phyloP scores from a whole-genome alignment of 2,888 invertebrate species.

The Apodemia hepburni region DNA sequence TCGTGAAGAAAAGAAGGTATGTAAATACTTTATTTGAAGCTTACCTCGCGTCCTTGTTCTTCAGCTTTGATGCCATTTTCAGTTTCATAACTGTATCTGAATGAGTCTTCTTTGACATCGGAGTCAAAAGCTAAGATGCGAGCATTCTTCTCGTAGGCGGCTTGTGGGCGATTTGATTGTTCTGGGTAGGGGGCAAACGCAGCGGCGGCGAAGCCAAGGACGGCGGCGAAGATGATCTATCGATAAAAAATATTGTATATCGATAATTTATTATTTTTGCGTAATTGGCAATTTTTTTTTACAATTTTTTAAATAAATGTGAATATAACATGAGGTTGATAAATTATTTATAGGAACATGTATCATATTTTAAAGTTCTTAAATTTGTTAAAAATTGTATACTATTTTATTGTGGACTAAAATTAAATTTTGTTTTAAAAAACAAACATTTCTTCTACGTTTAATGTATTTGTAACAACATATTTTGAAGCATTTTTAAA shows the following conservation, averaged over 20 bases:
- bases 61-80: constrained; percentile 73
- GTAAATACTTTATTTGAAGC: constrained; percentile 20
- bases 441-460: too few species aligned
- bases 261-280: background rate
- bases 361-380: too few species aligned
- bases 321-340: too few species aligned
- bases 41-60: constrained; percentile 69
- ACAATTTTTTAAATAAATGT: too few species aligned
- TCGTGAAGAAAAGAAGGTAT: too few species aligned
- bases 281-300: background rate
- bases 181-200: constrained; percentile 53
- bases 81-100: constrained; percentile 70
- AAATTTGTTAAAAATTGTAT: too few species aligned
- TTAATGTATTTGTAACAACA: too few species aligned
- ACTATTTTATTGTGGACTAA: too few species aligned
- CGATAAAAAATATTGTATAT: constrained; percentile 16
- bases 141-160: constrained; percentile 57
- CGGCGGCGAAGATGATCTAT: constrained; percentile 62
- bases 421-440: too few species aligned
- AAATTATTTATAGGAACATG: too few species aligned
- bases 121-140: constrained; percentile 62
- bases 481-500: too few species aligned
- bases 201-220: constrained; percentile 58
- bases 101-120: constrained; percentile 67
- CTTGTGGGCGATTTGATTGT: constrained; percentile 65